A percentile compares a stretch with the other conserved stretches of the same genome.
These are phyloP conservation scores for Lagopus leucura DNA, from an alignment of 2,113 vertebrate genomes.

Conservation along the genomic window DNA sequence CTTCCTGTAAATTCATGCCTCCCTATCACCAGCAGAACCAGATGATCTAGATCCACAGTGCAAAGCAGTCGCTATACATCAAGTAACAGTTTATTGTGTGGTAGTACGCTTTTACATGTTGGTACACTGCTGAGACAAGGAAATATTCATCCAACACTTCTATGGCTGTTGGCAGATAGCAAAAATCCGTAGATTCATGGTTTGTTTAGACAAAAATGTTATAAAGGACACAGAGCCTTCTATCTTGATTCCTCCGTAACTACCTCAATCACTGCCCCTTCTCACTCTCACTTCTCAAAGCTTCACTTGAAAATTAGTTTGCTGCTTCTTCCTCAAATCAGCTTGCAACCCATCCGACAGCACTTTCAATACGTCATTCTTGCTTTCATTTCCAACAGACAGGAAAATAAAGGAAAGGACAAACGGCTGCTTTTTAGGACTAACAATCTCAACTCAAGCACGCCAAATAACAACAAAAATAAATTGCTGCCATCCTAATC, in stretches of 20 bases:
- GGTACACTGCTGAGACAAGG: rapidly evolving
- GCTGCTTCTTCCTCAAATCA: not conserved
- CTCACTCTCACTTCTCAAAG: not conserved
- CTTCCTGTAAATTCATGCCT: not conserved
- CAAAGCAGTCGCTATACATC: not conserved
- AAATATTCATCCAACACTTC: not conserved
- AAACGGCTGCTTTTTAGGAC: not conserved
- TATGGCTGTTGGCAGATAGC: not conserved
- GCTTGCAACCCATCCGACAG: not conserved
- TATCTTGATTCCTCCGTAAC: not conserved
- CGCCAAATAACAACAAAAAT: not conserved
- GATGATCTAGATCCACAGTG: not conserved
- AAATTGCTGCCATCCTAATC: not conserved
- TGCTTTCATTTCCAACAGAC: not conserved
- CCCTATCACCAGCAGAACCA: not conserved
- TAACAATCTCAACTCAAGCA: not conserved
- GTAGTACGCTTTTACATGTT: not conserved
- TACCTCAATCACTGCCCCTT: not conserved
- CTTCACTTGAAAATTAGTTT: not conserved
- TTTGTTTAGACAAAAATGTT: not conserved
- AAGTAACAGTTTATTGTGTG: not conserved
- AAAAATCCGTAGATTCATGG: not conserved
- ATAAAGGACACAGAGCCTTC: not conserved
- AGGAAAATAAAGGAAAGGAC: not conserved
- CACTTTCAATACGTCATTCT: not conserved